Evolutionary conservation across 2,113 vertebrate genomes (phyloP), one percentile per base, ranked within the genome.

Genomic region (Lates calcarifer): DNA sequence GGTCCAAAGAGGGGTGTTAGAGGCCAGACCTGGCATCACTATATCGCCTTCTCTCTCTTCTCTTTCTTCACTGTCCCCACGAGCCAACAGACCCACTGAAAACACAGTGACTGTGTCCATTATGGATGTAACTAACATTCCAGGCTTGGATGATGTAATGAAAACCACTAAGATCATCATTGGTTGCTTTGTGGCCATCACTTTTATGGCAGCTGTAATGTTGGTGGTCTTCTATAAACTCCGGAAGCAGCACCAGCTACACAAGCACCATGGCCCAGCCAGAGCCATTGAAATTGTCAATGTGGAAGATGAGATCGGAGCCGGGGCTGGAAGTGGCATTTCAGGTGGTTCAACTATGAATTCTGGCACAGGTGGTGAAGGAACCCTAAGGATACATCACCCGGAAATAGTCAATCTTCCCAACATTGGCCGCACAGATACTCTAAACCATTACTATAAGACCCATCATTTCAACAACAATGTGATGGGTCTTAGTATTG

Each of bases 91-190:
- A 73, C 94, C 91, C n/a, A 94, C 94, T 3, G 96, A 95, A 43
- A 95, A 95, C 63, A 89, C 96, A 2, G 96, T 96, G 90, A 97
- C 97, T 22, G 96, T 97, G 64, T 94, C 97, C 29, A 94, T 97
- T 85, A 96, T 97, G 29, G 96, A 96, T 72, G 96, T 96, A 79
- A 96, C 96, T 3, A 96, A 96, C 72, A 94, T 96, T 20, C 95
- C 97, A 63, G 96, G 97, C 83, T 90, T 98, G 39, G 97, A 98
- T 45, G 97, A 97, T 68, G 97, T 98, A 57, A 97, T 98, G 96
- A 98, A 97, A 95, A 98, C 97, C 64, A 98, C 97, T 51, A 98
- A 98, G 90, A 98, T 98, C 87, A 98, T 98, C 92, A 98, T 98
- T 31, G 97, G 97, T 85, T 98, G 97, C 91, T 98, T 98, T 39